Base-by-base conservation (phyloP, 2,797 vertebrate species). In the Oophaga sylvatica region DNA sequence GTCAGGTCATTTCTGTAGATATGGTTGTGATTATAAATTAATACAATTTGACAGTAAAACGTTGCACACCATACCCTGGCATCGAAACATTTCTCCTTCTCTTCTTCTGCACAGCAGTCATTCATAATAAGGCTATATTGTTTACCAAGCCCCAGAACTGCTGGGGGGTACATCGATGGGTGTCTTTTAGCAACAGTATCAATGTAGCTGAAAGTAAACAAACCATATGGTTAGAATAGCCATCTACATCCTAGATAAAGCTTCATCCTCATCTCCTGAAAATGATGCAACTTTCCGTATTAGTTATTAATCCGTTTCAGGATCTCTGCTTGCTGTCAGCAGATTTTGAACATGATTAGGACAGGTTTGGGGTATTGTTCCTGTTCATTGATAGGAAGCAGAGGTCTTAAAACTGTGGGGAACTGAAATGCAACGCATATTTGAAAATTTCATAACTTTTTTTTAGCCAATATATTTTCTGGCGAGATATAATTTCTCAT, bases 51-150 rank as follows among this genome's bases (percentile, higher is more conserved):
- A 45, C 35, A 20, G 29, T 57, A 31, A 35, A 29, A 31, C 35
- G 68, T n/a, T 6, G 2, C 5, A 62, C 41, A 29, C 53, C n/a
- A 19, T 86, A 89, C 88, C 88, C 41, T 77, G 12, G 68, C 31
- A 7, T 0, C 12, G 16, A 78, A 91, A 83, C 93, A 93, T 81
- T 83, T 73, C 6, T 63, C 80, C 57, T 85, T 53, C 4, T 90
- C 89, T 85, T 90, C 90, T 29, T 88, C 82, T 71, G 84, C 88
- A 70, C 89, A 89, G 80, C 93, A 93, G 8, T 91, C 92, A 80
- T 90, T 90, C 53, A 91, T 0, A 15, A 88, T 71, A 5, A 87
- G 81, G 57, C 90, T 77, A 56, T 91, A 92, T 88, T 89, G 76
- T 29, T 86, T 70, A 84, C 78, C 87, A 56, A 90, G n/a, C 84